These are phyloP conservation scores for Lycopodina hypogea DNA, from an alignment of 37 sponge, comb jelly and placozoan genomes.

Conservation along the genomic window DNA sequence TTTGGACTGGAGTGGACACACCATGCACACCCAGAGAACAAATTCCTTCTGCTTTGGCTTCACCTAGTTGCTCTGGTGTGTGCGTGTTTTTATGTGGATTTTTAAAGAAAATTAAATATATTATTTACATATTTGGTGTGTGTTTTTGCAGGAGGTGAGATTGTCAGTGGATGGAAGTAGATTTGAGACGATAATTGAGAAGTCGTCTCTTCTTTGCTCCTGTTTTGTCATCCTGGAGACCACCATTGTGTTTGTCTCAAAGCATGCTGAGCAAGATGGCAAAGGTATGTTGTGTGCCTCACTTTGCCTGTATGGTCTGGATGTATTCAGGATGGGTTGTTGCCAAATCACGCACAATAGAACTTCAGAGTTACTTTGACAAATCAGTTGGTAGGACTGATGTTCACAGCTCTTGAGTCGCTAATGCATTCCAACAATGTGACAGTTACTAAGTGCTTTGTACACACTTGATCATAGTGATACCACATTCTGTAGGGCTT, in stretches of 20 bases:
- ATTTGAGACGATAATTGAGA: constrained; percentile 7
- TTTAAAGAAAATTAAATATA: background rate
- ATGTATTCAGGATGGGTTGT: background rate
- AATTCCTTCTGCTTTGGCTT: constrained; percentile 23
- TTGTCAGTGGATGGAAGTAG: constrained; percentile 14
- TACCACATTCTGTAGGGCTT: background rate
- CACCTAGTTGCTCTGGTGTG: constrained; percentile 30
- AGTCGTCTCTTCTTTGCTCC: constrained; percentile 35
- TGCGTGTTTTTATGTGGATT: background rate
- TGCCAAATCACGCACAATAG: background rate
- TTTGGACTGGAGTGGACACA: constrained; percentile 44
- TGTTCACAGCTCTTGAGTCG: too few relatives aligned
- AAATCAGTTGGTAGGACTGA: too few relatives aligned
- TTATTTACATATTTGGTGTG: background rate
- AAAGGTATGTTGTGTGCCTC: background rate
- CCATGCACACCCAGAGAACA: background rate
- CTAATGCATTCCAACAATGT: too few relatives aligned
- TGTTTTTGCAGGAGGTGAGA: constrained; percentile 32
- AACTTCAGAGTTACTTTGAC: too few relatives aligned
- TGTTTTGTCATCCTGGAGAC: constrained; percentile 59
- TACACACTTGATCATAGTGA: too few relatives aligned
- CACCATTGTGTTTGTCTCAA: constrained; percentile 20
- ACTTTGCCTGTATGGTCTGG: background rate
- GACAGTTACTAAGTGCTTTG: too few relatives aligned
- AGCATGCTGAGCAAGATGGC: background rate